Evolutionary conservation across 2,113 vertebrate species (phyloP), one percentile per base, ranked within the genome.

Genomic region (Condylura cristata): DNA sequence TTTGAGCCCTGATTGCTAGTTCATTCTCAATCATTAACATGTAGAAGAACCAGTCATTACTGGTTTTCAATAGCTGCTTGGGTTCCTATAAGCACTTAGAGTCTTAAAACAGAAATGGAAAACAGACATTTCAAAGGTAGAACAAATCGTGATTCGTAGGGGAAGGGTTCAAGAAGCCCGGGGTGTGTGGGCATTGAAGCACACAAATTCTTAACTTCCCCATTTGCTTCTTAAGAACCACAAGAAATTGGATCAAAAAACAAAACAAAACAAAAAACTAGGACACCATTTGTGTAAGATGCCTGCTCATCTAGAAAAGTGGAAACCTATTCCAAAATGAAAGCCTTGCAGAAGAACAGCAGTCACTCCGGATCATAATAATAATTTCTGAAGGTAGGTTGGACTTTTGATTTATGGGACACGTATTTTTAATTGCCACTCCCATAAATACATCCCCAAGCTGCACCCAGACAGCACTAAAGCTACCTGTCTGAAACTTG

Each of bases 11-110:
- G 95, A 97, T 91, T 97, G 96, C 95, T 94, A 97, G 85, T 88
- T 98, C 95, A 93, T 96, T 98, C 96, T 96, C 97, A 96, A 91
- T 87, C 93, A 95, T 96, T 96, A 97, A 95, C 95, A 98, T 97
- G 86, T 85, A 97, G 95, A 93, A 96, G 91, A 97, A 97, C 94
- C 70, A 96, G 96, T 95, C 87, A 93, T 97, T 97, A 97, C 93
- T 96, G 92, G 78, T 95, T 96, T 95, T 90, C 96, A 98, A 85
- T 96, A 91, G 93, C 89, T 96, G 72, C 72, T 94, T 93, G 80
- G 94, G 96, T 93, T 96, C 96, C 28, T 26, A 60, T 97, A 91
- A 97, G 95, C 83, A 96, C 95, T 97, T 5, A 0, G 53, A 82
- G 81, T 92, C 93, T 97, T 95, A 91, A 90, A 89, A 96, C 68